A percentile compares a stretch with the other conserved stretches of the same genome.
These are phyloP conservation scores for Drosophila persimilis DNA, from an alignment of 1,140 invertebrate species.

Conservation along the genomic window DNA sequence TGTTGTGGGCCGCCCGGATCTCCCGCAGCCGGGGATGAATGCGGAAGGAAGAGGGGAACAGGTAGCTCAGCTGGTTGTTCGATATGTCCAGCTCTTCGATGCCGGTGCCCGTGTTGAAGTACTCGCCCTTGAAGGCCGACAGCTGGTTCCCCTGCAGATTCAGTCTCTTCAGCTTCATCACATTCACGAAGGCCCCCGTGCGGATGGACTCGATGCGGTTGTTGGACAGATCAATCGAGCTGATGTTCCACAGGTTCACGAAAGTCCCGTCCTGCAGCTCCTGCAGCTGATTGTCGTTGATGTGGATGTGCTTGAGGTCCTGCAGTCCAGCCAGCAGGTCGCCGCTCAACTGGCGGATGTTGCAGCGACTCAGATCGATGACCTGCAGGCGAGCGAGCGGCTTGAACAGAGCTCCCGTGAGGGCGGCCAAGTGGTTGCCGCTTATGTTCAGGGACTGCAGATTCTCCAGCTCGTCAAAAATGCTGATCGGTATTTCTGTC, in stretches of 20 bases:
- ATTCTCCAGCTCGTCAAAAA: slow-evolving; percentile 88
- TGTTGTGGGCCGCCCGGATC: slow-evolving; percentile 89
- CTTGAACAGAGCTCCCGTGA: slow-evolving; percentile 85
- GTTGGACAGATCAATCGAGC: slow-evolving; percentile 88
- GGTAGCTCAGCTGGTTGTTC: slow-evolving; percentile 90
- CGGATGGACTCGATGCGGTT: slow-evolving; percentile 91
- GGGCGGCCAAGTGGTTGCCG: slow-evolving; percentile 87
- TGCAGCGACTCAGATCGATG: slow-evolving; percentile 90
- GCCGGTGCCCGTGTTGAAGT: slow-evolving; percentile 88
- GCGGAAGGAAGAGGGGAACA: slow-evolving; percentile 92
- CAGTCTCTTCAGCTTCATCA: slow-evolving; percentile 88
- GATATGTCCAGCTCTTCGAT: slow-evolving; percentile 90
- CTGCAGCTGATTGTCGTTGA: slow-evolving; percentile 88
- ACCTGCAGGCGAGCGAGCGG: slow-evolving; percentile 85
- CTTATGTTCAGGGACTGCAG: slow-evolving; percentile 91
- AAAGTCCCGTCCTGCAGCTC: slow-evolving; percentile 89
- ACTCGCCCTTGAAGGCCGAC: slow-evolving; percentile 90
- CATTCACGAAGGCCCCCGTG: slow-evolving; percentile 87
- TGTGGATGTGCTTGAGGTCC: slow-evolving; percentile 86
- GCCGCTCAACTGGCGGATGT: slow-evolving; percentile 87
- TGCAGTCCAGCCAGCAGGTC: slow-evolving; percentile 88
- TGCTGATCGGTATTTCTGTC: slow-evolving; percentile 87
- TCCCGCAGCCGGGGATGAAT: slow-evolving; percentile 89
- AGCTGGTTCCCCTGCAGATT: slow-evolving; percentile 89
- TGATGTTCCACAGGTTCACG: slow-evolving; percentile 88